These are phyloP conservation scores for Anableps anableps DNA, from an alignment of 2,797 vertebrate genomes.

Conservation along the genomic window DNA sequence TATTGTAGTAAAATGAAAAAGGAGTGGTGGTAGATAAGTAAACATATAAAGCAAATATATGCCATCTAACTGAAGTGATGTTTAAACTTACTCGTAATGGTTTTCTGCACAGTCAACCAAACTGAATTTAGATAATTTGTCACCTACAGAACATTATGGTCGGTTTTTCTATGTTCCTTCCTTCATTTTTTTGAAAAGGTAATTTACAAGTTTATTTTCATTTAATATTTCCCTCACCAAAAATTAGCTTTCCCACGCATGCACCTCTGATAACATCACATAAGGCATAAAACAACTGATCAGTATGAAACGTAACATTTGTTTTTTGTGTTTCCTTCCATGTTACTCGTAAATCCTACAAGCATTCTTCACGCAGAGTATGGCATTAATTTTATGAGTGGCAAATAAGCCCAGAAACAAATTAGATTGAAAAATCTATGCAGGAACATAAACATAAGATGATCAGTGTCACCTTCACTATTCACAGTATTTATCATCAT, in stretches of 20 bases:
- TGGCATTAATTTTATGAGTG: background rate
- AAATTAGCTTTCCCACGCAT: background rate
- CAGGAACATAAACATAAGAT: background rate
- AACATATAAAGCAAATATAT: background rate
- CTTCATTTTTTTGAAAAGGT: background rate
- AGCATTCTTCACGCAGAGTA: background rate
- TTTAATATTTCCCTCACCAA: background rate
- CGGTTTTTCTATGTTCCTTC: background rate
- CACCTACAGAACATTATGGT: background rate
- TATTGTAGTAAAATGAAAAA: background rate
- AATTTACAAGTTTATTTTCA: background rate
- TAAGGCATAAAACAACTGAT: background rate
- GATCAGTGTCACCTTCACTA: background rate
- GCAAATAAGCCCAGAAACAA: background rate
- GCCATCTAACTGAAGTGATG: background rate
- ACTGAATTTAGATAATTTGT: background rate
- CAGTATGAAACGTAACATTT: background rate
- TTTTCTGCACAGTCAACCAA: background rate
- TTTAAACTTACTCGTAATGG: background rate
- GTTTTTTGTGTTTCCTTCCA: background rate
- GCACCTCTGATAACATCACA: background rate
- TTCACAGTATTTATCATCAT: background rate
- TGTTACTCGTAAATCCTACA: background rate
- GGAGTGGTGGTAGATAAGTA: too few species aligned
- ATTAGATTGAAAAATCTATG: background rate